Evolutionary conservation across 2,113 vertebrate species (phyloP).

Genomic region (Melospiza melodia): DNA sequence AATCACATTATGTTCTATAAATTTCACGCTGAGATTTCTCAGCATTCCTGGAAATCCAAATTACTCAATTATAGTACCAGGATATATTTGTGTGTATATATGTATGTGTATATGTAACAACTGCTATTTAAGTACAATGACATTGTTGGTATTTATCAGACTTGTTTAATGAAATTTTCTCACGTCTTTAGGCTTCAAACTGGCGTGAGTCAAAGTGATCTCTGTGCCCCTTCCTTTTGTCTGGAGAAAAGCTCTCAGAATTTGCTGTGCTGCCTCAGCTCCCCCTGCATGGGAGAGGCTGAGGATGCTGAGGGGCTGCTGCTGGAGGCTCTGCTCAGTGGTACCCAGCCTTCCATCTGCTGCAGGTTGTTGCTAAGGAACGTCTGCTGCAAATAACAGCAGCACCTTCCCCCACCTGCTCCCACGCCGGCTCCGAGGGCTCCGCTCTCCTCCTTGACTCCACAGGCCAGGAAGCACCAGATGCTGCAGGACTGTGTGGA

Average conservation of each 20-base stretch:
- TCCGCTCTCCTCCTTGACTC: not conserved
- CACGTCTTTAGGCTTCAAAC: not conserved
- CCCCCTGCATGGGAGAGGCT: not conserved
- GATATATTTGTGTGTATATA: no score
- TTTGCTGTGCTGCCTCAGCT: not conserved
- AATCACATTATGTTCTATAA: no score
- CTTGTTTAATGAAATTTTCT: not conserved
- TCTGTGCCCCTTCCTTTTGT: not conserved
- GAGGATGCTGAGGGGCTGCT: not conserved
- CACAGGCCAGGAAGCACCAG: not conserved
- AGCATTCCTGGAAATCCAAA: no score
- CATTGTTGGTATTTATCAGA: not conserved
- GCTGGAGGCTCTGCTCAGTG: not conserved
- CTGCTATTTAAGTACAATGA: not conserved
- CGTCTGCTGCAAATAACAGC: constrained; percentile 21
- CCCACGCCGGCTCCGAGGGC: not conserved
- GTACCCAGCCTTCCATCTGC: not conserved
- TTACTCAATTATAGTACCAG: no score
- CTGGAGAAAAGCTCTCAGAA: not conserved
- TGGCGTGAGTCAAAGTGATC: not conserved
- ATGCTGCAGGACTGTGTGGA: not conserved
- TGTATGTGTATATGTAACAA: not conserved
- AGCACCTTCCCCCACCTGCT: constrained; percentile 7
- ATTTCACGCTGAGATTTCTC: no score
- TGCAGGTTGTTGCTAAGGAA: constrained; percentile 53